These are phyloP conservation scores for human DNA, from an alignment of 2,113 vertebrate species.

Conservation along the genomic window DNA sequence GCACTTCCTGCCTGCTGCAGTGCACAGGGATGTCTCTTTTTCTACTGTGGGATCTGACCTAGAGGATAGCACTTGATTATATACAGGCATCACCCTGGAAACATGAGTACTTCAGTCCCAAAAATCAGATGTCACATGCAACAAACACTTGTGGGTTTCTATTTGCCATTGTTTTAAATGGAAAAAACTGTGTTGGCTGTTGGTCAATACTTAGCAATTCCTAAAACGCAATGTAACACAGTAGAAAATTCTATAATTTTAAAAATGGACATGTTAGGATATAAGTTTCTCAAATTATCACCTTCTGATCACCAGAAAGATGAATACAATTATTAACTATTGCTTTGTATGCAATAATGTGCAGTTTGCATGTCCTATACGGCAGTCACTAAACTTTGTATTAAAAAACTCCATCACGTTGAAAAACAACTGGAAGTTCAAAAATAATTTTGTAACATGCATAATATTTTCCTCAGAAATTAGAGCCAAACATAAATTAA, in stretches of 20 bases:
- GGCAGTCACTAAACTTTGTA: not conserved
- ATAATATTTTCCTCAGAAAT: not conserved
- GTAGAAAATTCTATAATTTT: not conserved
- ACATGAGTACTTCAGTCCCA: not conserved
- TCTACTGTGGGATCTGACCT: not conserved
- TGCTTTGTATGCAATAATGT: not conserved
- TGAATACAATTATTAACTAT: not conserved
- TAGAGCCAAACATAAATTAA: constrained; percentile 13
- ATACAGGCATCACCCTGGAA: not conserved
- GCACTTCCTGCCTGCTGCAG: not conserved
- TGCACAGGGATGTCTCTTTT: not conserved
- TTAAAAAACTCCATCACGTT: not conserved
- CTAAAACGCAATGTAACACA: not conserved
- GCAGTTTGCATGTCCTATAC: not conserved
- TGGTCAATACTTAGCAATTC: not conserved
- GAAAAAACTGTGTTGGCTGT: not conserved
- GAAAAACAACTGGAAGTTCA: not conserved
- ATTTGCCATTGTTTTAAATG: not conserved
- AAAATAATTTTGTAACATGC: not conserved
- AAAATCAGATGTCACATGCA: not conserved
- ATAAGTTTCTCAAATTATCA: not conserved
- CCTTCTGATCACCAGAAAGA: not conserved
- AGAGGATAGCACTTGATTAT: not conserved
- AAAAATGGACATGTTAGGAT: not conserved
- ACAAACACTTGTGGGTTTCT: not conserved